Evolutionary conservation across 1,140 invertebrate genomes (phyloP), one percentile per base, ranked within the genome.

Genomic region (Drosophila saltans): DNA sequence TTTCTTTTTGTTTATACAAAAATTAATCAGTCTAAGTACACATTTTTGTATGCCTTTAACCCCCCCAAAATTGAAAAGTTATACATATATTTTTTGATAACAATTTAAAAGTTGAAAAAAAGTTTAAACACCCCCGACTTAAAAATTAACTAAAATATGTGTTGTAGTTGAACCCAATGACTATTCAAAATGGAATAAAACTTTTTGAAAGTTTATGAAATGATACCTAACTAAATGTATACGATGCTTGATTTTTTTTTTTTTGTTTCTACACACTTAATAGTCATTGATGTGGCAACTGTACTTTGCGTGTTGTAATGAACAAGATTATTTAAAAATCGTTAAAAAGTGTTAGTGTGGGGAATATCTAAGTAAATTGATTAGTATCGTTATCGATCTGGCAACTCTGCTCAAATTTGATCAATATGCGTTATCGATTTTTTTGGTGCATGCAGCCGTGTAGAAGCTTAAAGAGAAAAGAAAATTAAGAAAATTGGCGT

Each of bases 11-110:
- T 45, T 76, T 76, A 89, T 81, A 81, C 81, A 89, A 89, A 89
- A 89, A 89, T 90, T 89, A 90, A 89, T 89, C 85, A 89, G 84
- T 89, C 85, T 89, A 90, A 81, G 85, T 89, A 90, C 71, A 63
- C 72, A 63, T 78, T 78, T 77, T 78, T 78, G 67, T 66, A 77
- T 72, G 69, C 57, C 39, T 63, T 66, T 30, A 39, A 67, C 43
- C 40, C 63, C 67, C 62, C 45, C 2, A 43, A 16, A n/a, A 43
- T 39, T 7, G 64, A 48, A 68, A 69, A 69, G 64, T 63, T 79
- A 59, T 62, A 43, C 11, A 59, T 60, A 39, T 33, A n/a, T 61
- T 55, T 24, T 30, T 30, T 30, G 6, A 39, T 66, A 48, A 26
- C 33, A 59, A 69, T 77, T 59, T 58, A 56, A 52, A 55, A 59